phyloP scores from a whole-genome alignment of 2,797 vertebrate species.

The Xenops minutus region DNA sequence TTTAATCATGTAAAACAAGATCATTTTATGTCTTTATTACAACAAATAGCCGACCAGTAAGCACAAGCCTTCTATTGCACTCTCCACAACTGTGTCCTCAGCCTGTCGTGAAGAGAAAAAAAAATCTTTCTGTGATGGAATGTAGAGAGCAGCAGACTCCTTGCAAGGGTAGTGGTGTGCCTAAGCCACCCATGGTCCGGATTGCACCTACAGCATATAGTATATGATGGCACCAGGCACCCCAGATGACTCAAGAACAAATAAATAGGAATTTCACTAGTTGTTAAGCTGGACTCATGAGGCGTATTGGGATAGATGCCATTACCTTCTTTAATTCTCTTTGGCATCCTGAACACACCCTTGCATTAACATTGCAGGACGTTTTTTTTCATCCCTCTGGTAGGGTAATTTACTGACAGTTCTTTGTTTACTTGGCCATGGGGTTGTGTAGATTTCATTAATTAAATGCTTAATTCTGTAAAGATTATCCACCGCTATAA shows the following conservation, averaged over 20 bases:
- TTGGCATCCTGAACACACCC: background rate
- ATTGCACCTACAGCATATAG: background rate
- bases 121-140: background rate
- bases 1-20: background rate
- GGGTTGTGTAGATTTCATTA: background rate
- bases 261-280: background rate
- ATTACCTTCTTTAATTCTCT: background rate
- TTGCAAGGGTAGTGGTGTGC: background rate
- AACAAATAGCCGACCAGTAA: background rate
- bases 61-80: background rate
- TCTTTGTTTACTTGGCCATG: background rate
- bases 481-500: background rate
- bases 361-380: background rate
- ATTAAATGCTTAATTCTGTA: background rate
- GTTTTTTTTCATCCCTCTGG: background rate
- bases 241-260: background rate
- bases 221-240: background rate
- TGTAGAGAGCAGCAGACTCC: background rate
- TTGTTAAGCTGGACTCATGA: background rate
- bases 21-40: background rate
- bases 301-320: background rate
- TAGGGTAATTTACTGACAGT: background rate
- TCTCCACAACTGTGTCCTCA: background rate
- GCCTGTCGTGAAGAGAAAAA: background rate
- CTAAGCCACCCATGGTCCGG: fast-evolving